Conservation (phyloP, 2,797 vertebrate genomes). For the Anguilla anguilla region DNA sequence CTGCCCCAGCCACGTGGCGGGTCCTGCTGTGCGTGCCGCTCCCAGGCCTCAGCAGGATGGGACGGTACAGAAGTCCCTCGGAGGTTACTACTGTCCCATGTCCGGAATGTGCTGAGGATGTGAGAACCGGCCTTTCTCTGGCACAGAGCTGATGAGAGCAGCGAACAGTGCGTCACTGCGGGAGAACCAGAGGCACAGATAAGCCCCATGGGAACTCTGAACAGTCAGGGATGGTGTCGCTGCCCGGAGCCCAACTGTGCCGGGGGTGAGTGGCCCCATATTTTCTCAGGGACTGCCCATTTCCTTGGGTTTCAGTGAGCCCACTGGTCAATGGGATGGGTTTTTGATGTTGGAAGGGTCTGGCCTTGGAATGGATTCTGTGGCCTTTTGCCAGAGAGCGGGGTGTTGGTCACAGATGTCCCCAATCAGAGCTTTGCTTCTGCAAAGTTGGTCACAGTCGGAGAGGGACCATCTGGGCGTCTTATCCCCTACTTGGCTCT, state of each 20-base stretch:
- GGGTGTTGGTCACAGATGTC: not conserved
- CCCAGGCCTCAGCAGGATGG: not conserved
- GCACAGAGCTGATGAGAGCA: not conserved
- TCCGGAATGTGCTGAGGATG: conserved; percentile 4
- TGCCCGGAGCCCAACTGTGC: not conserved
- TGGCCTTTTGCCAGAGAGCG: not conserved
- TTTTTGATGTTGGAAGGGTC: not conserved
- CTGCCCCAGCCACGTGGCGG: not conserved
- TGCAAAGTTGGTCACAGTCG: not conserved
- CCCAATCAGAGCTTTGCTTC: not conserved
- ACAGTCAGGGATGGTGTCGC: not conserved
- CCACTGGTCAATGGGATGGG: not conserved
- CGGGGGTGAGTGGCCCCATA: not conserved
- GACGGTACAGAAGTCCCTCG: not conserved
- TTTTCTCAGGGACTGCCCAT: not conserved
- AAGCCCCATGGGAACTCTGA: not conserved
- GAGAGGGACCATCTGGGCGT: not conserved
- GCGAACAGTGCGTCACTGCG: not conserved
- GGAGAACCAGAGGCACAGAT: not conserved
- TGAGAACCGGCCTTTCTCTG: not conserved
- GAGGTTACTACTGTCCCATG: not conserved
- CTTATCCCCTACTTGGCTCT: not conserved
- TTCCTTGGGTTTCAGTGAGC: not conserved
- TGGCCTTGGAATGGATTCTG: not conserved
- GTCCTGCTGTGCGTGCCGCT: not conserved